These are phyloP conservation scores for Polymixis lichenea DNA, from an alignment of 2,888 invertebrate species.

Conservation along the genomic window DNA sequence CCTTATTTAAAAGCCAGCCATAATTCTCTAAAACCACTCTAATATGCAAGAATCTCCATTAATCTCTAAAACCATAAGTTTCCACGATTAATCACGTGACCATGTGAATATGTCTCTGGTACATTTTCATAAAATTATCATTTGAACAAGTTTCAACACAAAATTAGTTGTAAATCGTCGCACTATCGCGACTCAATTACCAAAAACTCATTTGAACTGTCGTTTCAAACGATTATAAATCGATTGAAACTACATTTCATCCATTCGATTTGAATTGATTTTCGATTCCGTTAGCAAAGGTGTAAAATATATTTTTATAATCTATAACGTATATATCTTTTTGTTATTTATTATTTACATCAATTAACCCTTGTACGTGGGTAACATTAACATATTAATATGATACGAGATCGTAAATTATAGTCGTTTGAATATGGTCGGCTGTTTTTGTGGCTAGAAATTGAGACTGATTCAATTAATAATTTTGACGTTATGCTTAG, in stretches of 20 bases:
- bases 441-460: conserved; percentile 73
- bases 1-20: conserved; percentile 19
- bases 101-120: conserved; percentile 58
- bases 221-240: conserved; percentile 75
- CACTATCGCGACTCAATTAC: conserved; percentile 76
- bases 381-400: conserved; percentile 82
- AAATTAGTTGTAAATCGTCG: conserved; percentile 69
- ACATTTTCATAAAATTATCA: conserved; percentile 73
- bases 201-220: conserved; percentile 74
- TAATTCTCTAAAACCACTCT: conserved; percentile 57
- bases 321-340: conserved; percentile 71
- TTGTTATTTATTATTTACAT: conserved; percentile 84
- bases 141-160: conserved; percentile 65
- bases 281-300: conserved; percentile 75
- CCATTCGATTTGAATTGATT: conserved; percentile 79
- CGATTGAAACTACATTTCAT: conserved; percentile 69
- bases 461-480: conserved; percentile 80
- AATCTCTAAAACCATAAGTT: conserved; percentile 62
- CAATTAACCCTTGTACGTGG: conserved; percentile 82
- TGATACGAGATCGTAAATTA: conserved; percentile 81
- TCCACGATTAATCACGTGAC: conserved; percentile 65
- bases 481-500: conserved; percentile 67
- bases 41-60: conserved; percentile 65
- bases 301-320: conserved; percentile 78
- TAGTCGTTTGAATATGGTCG: conserved; percentile 71